Percentiles rank a stretch among this genome's conserved stretches.
phyloP scores from a whole-genome alignment of 2,797 vertebrate genomes.

The Bovichtus variegatus region DNA sequence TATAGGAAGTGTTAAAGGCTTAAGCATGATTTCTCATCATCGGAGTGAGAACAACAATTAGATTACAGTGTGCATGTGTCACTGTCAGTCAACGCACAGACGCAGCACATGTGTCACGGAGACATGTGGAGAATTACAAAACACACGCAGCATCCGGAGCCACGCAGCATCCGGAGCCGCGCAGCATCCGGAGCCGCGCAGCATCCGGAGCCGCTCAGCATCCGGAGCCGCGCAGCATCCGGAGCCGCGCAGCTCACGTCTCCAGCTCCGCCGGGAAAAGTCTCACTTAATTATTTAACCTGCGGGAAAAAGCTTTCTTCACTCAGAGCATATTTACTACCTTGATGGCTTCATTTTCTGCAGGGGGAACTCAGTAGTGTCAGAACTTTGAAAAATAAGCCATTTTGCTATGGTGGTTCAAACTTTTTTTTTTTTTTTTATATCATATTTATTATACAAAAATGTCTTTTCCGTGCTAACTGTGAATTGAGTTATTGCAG shows the following conservation, averaged over 20 bases:
- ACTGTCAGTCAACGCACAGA: constrained; percentile 19
- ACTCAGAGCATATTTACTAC: constrained; percentile 10
- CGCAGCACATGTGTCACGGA: not conserved
- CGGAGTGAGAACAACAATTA: constrained; percentile 41
- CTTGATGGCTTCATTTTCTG: constrained; percentile 43
- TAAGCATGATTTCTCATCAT: constrained; percentile 42
- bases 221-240: no score
- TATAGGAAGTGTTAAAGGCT: constrained; percentile 38
- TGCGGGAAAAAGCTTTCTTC: constrained; percentile 30
- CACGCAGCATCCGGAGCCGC: no score
- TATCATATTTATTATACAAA: constrained; percentile 12
- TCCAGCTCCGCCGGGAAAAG: constrained; percentile 25
- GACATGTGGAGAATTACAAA: not conserved
- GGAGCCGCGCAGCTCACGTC: constrained; percentile 3
- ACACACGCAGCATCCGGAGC: not conserved
- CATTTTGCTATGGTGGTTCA: constrained; percentile 25
- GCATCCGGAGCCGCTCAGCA: no score
- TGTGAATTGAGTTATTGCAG: not conserved
- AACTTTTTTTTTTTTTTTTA: constrained; percentile 4
- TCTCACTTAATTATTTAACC: constrained; percentile 59
- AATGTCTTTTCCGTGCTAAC: not conserved
- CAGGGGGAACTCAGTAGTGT: constrained; percentile 30
- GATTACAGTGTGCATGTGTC: constrained; percentile 40
- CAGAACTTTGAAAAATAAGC: constrained; percentile 48
- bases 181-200: not conserved